Conservation (phyloP, 2,113 vertebrate species). For the Crypturellus undulatus region DNA sequence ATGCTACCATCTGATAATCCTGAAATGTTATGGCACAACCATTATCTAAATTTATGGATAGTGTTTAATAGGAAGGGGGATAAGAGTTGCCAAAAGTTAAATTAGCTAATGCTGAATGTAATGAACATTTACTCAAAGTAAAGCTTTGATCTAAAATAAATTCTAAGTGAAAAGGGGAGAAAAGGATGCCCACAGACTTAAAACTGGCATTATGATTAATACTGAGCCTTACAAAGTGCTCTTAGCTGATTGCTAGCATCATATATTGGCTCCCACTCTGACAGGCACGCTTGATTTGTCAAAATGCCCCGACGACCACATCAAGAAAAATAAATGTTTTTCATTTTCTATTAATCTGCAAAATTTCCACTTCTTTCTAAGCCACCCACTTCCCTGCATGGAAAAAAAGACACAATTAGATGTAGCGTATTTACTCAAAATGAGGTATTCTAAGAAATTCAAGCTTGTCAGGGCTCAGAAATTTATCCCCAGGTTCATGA, state of each 20-base stretch:
- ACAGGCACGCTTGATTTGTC: not conserved
- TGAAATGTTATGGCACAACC: conserved; percentile 32
- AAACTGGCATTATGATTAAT: conserved; percentile 52
- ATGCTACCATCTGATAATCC: not conserved
- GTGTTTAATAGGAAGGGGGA: conserved; percentile 4
- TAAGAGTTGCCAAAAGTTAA: conserved; percentile 55
- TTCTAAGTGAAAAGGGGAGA: conserved; percentile 39
- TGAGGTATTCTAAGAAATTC: not conserved
- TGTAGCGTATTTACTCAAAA: not conserved
- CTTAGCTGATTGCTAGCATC: conserved; percentile 43
- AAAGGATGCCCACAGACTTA: conserved; percentile 39
- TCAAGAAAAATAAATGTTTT: not conserved
- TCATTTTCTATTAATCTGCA: not conserved
- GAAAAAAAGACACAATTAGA: not conserved
- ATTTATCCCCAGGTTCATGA: not conserved
- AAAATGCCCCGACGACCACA: not conserved
- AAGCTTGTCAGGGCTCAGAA: not conserved
- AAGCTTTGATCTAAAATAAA: conserved; percentile 59
- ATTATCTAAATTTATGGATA: conserved; percentile 38
- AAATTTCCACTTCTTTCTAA: not conserved
- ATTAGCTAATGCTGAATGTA: conserved; percentile 55
- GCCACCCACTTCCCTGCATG: not conserved
- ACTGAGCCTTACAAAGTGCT: not conserved
- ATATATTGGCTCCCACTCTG: not conserved
- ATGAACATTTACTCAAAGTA: conserved; percentile 12